These are phyloP conservation scores for Cylas formicarius DNA, from an alignment of 1,140 invertebrate genomes.

Conservation along the genomic window DNA sequence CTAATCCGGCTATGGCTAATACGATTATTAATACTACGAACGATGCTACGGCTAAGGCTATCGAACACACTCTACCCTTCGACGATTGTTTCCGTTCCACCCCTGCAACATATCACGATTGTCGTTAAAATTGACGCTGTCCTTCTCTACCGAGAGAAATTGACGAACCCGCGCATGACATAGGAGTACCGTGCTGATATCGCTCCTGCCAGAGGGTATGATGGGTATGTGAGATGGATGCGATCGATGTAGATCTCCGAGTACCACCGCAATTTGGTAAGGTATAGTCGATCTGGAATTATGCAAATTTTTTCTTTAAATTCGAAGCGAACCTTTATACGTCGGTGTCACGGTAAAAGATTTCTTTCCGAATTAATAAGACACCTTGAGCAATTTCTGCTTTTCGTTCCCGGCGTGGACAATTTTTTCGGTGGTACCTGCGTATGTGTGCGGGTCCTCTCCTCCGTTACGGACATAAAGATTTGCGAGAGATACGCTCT, in stretches of 20 bases:
- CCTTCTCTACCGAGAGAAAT: conserved; percentile 9
- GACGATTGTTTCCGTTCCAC: conserved; percentile 28
- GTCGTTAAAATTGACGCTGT: not conserved
- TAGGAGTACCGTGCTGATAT: conserved; percentile 16
- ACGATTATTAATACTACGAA: conserved; percentile 64
- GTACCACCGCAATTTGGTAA: conserved; percentile 28
- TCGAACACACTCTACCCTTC: conserved; percentile 52
- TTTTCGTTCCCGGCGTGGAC: too few relatives aligned
- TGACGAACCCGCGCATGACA: conserved; percentile 19
- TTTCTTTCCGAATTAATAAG: conserved; percentile 16
- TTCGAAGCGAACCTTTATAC: conserved; percentile 11
- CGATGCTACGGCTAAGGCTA: conserved; percentile 57
- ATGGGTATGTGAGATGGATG: conserved; percentile 22
- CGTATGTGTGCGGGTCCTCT: too few relatives aligned
- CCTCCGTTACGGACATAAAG: too few relatives aligned
- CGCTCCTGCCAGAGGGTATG: conserved; percentile 29
- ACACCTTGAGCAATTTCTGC: conserved; percentile 17
- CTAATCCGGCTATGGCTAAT: conserved; percentile 63
- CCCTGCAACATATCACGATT: conserved; percentile 7
- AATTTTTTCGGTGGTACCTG: not conserved
- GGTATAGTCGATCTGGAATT: conserved; percentile 35
- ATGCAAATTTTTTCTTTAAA: conserved; percentile 22
- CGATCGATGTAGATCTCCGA: conserved; percentile 27
- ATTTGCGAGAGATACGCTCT: too few relatives aligned
- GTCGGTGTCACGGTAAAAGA: conserved; percentile 12